Evolutionary conservation across 2,113 vertebrate species (phyloP), one percentile per base, ranked within the genome.

Genomic region (Circaetus cinerascens): DNA sequence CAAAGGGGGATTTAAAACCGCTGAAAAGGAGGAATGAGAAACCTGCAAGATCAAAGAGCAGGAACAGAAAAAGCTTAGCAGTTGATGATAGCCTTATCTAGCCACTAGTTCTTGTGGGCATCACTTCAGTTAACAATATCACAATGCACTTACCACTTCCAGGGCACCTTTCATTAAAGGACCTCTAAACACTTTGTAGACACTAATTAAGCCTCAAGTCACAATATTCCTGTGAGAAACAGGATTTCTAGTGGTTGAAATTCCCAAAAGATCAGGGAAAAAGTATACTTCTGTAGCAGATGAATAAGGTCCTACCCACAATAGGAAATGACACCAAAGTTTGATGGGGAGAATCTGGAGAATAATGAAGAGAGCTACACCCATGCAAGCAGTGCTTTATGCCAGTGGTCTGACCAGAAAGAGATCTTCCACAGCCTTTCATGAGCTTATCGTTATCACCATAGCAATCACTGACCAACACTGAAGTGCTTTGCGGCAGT

Each of bases 11-110:
- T 90, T 89, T 18, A 80, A 73, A 88, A 73, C 72, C 80, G 63
- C 26, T 53, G 5, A 80, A 84, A 68, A 68, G 36, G 20, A 89
- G 56, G 72, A 88, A 51, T 57, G 36, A 10, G 55, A 93, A 94
- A 74, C 30, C 50, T 57, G 51, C 56, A 86, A 80, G 88, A 95
- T 96, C 59, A 92, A 95, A 91, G 66, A 87, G 48, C 43, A 85
- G 62, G 66, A 72, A 57, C 9, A 56, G 51, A 82, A 71, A 85
- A 72, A 72, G 51, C 51, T 94, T 9, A 75, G 66, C 40, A 72
- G 90, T 1, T 85, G 80, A 73, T 87, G 66, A 88, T 5, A 79
- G 46, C n/a, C 38, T 96, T 91, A 82, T 53, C 94, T 56, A 57
- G n/a, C 26, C 69, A 12, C 27, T 18, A 38, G 53, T 13, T 73